These are phyloP conservation scores for Cryptotermes secundus DNA, from an alignment of 1,140 invertebrate genomes.

Conservation along the genomic window DNA sequence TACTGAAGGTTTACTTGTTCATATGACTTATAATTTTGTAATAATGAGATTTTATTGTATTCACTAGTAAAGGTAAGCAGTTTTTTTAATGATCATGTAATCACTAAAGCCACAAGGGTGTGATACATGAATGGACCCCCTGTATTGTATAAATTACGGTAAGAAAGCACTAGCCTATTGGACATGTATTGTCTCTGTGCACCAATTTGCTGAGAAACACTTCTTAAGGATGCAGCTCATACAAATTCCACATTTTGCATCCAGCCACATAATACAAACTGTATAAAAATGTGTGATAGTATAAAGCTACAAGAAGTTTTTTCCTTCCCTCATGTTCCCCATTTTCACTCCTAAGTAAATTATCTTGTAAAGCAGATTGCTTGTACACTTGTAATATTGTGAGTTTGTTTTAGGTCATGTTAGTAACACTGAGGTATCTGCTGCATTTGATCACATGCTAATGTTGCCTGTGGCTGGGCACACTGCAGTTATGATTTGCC, in stretches of 20 bases:
- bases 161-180: neutral
- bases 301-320: neutral
- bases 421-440: neutral
- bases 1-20: slow-evolving; percentile 21
- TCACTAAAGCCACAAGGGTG: neutral
- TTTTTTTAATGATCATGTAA: neutral
- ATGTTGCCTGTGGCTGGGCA: neutral
- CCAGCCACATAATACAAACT: neutral
- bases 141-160: neutral
- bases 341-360: neutral
- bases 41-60: slow-evolving; percentile 31
- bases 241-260: neutral
- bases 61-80: slow-evolving; percentile 10
- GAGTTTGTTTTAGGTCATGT: neutral
- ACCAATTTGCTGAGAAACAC: neutral
- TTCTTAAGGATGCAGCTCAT: neutral
- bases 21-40: slow-evolving; percentile 21
- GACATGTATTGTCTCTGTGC: neutral
- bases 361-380: slow-evolving; percentile 15
- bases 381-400: slow-evolving; percentile 20
- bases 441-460: neutral
- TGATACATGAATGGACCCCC: neutral
- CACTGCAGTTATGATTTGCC: slow-evolving; percentile 11
- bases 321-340: neutral
- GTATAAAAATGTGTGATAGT: neutral